Conservation (phyloP, 2,888 invertebrate genomes). For the Stenolophus ochropezus region DNA sequence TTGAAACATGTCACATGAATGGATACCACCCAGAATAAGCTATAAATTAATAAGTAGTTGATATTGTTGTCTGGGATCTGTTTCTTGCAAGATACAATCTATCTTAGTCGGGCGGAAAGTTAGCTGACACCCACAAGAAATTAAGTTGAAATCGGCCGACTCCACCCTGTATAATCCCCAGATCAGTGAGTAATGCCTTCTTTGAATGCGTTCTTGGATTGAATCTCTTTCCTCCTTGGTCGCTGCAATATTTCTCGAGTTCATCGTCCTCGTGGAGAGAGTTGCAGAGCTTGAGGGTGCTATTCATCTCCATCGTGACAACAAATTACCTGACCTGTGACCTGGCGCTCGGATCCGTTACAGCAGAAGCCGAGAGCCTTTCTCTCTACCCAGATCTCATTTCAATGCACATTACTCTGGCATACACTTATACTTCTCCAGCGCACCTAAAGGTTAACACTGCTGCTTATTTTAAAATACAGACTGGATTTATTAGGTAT, state of each 20-base stretch:
- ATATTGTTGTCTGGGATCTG: too few relatives aligned
- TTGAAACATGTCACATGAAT: too few relatives aligned
- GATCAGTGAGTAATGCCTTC: too few relatives aligned
- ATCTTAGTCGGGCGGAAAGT: too few relatives aligned
- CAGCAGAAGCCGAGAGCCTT: not conserved
- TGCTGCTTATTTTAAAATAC: not conserved
- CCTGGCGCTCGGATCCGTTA: not conserved
- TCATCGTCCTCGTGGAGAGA: not conserved
- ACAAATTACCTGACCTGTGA: constrained; percentile 43
- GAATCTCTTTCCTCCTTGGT: too few relatives aligned
- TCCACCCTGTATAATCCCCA: too few relatives aligned
- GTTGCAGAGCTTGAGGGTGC: not conserved
- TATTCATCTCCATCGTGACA: constrained; percentile 47
- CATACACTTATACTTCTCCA: not conserved
- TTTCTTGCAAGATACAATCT: too few relatives aligned
- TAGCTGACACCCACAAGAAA: too few relatives aligned
- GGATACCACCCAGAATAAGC: too few relatives aligned
- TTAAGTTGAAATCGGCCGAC: too few relatives aligned
- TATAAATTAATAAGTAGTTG: too few relatives aligned
- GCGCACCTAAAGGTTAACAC: not conserved
- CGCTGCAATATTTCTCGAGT: not conserved
- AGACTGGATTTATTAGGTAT: not conserved
- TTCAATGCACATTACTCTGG: not conserved
- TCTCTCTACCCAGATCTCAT: not conserved
- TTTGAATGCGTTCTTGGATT: too few relatives aligned